A percentile compares a stretch with the other conserved stretches of the same genome.
Evolutionary conservation across 2,888 invertebrate species (phyloP).

Genomic region (Eristalis tenax): DNA sequence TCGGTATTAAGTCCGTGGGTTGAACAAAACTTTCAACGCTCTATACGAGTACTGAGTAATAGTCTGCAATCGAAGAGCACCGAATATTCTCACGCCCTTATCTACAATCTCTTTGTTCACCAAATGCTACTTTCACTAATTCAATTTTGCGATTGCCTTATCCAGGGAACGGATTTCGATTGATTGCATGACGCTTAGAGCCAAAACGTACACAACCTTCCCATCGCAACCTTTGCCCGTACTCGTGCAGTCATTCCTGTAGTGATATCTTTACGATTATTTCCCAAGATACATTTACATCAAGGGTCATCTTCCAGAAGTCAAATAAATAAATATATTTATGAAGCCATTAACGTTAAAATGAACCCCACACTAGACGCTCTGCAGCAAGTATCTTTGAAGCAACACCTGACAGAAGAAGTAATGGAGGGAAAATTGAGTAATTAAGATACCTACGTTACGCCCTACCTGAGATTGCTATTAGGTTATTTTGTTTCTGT

Average conservation of each 20-base stretch:
- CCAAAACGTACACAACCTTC: background rate
- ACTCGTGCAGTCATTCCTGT: background rate
- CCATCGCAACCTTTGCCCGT: background rate
- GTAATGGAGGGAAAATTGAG: constrained; percentile 10
- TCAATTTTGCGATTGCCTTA: background rate
- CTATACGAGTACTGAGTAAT: too few relatives aligned
- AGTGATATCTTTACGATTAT: constrained; percentile 23
- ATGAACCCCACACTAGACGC: background rate
- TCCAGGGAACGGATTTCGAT: background rate
- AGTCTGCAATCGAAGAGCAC: too few relatives aligned
- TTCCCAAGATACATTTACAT: background rate
- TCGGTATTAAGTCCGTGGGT: too few relatives aligned
- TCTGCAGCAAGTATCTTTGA: constrained; percentile 1
- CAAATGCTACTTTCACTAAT: background rate
- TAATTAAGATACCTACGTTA: constrained; percentile 14
- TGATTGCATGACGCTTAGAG: background rate
- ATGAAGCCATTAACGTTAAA: constrained; percentile 1
- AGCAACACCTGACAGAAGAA: constrained; percentile 1
- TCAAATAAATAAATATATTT: constrained; percentile 19
- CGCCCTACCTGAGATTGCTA: constrained; percentile 6
- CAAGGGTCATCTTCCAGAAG: constrained; percentile 13
- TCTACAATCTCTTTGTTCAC: background rate
- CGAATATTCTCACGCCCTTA: too few relatives aligned
- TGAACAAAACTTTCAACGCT: too few relatives aligned
- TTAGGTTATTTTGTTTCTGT: background rate